Evolutionary conservation across 2,113 vertebrate species (phyloP), one percentile per base, ranked within the genome.

Genomic region (Rhynchopsitta pachyrhyncha): DNA sequence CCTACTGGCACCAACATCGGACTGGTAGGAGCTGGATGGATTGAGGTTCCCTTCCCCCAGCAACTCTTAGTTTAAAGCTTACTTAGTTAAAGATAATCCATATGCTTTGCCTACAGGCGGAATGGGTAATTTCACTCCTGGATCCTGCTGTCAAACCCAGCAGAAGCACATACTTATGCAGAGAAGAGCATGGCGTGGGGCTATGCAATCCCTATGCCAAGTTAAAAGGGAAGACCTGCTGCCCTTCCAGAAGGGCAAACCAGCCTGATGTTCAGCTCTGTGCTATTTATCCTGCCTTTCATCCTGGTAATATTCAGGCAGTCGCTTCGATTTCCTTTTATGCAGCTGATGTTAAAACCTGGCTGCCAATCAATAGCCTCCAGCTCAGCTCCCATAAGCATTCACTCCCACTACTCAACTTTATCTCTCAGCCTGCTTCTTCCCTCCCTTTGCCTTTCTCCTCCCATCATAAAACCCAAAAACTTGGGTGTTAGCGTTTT

Each of bases 121-220:
- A 70, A 33, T 76, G 19, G 19, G 27, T 46, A 60, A 31, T 39
- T 86, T 70, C 35, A 59, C 23, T 29, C 29, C 44, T 3, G 62
- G 68, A 66, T 23, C 27, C 31, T 42, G 41, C 63, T 57, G 17
- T 69, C 16, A 64, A 60, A 62, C 17, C 29, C 53, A 74, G 29
- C 44, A 47, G 0, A 0, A 52, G 53, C 68, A 66, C 25, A 9
- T 4, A 20, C 10, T 15, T 22, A 9, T 41, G 35, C n/a, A 74
- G 50, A 80, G 28, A 6, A 44, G 1, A 49, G n/a, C 0, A 0
- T 0, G 2, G 19, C 0, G 0, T 10, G 15, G 31, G 24, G 24
- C 64, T 49, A 7, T 9, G 37, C 42, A 90, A 86, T 39, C 39
- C n/a, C 71, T 27, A 3, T 4, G 17, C 33, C 20, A 70, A 47